Base-by-base conservation (phyloP, 2,113 vertebrate genomes). In the Herpetotheres cachinnans region DNA sequence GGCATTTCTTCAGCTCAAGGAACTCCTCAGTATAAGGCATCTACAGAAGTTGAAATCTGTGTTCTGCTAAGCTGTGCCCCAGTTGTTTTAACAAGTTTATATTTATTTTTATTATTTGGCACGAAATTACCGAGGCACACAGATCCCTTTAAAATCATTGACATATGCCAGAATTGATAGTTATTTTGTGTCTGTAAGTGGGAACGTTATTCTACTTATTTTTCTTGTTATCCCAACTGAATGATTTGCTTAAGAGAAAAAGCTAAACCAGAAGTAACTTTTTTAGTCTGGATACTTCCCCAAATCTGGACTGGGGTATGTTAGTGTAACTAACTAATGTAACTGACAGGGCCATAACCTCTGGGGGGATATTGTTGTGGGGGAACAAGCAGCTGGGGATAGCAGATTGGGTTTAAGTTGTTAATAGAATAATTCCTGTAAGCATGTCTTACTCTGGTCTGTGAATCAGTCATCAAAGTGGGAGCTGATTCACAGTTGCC, bases 391-490 rank as follows among this genome's bases (percentile, higher is more conserved):
- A 79, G 69, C 34, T 71, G 77, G 38, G 32, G 56, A 25, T 42
- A 84, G 62, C 83, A 78, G 73, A 59, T 76, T 69, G 36, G 22
- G 47, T 95, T 96, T 47, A 85, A 89, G 66, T 82, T 84, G 55
- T 87, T 95, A 88, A 71, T 76, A 82, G 36, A 96, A 52, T 72
- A 63, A 79, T 93, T 95, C 56, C 82, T 82, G 40, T 63, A 80
- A 94, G 49, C 13, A 25, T 2, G 7, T 82, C 81, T 89, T 96
- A 44, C 50, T 95, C 81, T 94, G 80, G 40, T 81, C 78, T 74
- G 21, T 86, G 86, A 92, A 92, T 93, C 89, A 92, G 38, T 90
- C 71, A 62, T 93, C 82, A 15, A 11, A 83, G 93, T 94, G 92
- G 59, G 92, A 81, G 74, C 24, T 94, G 90, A 80, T 73, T 88